Evolutionary conservation across 2,797 vertebrate genomes (phyloP).

Genomic region (Pempheris klunzingeri): DNA sequence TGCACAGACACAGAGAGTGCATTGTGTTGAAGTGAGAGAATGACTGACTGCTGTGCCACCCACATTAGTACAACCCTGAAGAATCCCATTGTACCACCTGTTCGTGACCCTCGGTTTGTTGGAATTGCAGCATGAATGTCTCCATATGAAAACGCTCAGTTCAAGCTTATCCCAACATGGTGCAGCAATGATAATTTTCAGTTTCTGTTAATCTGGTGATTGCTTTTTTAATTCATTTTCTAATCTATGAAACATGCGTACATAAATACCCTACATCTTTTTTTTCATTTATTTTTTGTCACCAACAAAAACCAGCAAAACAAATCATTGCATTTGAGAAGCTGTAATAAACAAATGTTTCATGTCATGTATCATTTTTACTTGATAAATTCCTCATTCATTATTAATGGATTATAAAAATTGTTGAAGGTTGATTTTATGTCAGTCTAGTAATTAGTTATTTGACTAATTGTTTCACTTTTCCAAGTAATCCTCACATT

Average conservation of each 20-base stretch:
- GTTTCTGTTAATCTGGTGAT: neutral
- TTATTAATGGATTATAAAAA: neutral
- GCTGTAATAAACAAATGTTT: neutral
- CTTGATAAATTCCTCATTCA: neutral
- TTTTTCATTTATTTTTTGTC: too few relatives aligned
- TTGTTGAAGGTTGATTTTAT: neutral
- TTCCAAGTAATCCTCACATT: neutral
- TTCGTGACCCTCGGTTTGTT: conserved; percentile 34
- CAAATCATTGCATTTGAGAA: neutral
- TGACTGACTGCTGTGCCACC: conserved; percentile 63
- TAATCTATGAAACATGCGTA: neutral
- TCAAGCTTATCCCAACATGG: neutral
- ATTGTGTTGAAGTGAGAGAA: conserved; percentile 72
- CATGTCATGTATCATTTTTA: too few relatives aligned
- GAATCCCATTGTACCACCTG: conserved; percentile 57
- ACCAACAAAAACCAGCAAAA: too few relatives aligned
- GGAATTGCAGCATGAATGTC: conserved; percentile 6
- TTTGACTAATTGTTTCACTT: neutral
- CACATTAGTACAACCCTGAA: conserved; percentile 50
- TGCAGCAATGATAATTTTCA: neutral
- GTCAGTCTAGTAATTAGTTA: neutral
- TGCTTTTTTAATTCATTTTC: neutral
- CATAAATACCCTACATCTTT: too few relatives aligned
- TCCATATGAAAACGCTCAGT: conserved; percentile 1
- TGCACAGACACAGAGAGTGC: conserved; percentile 70